Evolutionary conservation across 2,888 invertebrate species (phyloP).

Genomic region (Athetis lepigone): DNA sequence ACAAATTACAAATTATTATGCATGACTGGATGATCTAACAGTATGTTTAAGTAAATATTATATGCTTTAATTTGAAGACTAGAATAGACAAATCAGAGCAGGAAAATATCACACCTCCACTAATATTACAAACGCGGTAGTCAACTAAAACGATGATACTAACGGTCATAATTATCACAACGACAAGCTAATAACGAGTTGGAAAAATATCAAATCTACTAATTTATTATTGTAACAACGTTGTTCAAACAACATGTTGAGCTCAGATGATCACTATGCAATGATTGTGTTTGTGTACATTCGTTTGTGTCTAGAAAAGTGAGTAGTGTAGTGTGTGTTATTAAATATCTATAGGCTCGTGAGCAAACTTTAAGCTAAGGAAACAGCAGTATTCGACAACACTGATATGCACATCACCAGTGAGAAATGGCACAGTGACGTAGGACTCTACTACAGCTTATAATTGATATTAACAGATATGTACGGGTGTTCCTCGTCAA

Average conservation of each 20-base stretch:
- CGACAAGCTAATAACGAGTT: slow-evolving; percentile 52
- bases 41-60: slow-evolving; percentile 69
- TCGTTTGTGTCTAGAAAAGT: slow-evolving; percentile 39
- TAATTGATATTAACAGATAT: slow-evolving; percentile 57
- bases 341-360: slow-evolving; percentile 43
- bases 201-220: slow-evolving; percentile 36
- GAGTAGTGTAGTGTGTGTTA: slow-evolving; percentile 50
- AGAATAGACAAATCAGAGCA: slow-evolving; percentile 74
- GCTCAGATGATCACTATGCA: slow-evolving; percentile 26
- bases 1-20: slow-evolving; percentile 80
- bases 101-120: slow-evolving; percentile 60
- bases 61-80: slow-evolving; percentile 80
- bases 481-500: slow-evolving; percentile 41
- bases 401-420: slow-evolving; percentile 40
- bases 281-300: slow-evolving; percentile 41
- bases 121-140: slow-evolving; percentile 56
- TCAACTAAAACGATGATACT: slow-evolving; percentile 60
- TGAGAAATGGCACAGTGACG: slow-evolving; percentile 60
- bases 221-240: slow-evolving; percentile 33
- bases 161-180: slow-evolving; percentile 59
- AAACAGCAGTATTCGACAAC: slow-evolving; percentile 43
- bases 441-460: slow-evolving; percentile 46
- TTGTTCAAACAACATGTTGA: slow-evolving; percentile 35
- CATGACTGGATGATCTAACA: slow-evolving; percentile 69
- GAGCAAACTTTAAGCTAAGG: slow-evolving; percentile 49